These are phyloP conservation scores for Caerostris extrusa DNA, from an alignment of 1,140 invertebrate species.

Conservation along the genomic window DNA sequence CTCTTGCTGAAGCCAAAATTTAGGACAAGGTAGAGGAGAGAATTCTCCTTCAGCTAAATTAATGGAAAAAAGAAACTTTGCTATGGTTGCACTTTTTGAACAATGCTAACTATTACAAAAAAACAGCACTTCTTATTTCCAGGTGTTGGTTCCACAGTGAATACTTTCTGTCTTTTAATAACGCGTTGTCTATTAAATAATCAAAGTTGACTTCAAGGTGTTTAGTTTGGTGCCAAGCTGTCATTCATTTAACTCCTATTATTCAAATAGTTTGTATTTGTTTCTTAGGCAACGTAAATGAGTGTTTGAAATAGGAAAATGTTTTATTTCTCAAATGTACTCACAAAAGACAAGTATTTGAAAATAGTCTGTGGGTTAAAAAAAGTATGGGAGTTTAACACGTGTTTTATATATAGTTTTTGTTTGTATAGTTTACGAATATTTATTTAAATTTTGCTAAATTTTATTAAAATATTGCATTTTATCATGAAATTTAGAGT, in stretches of 20 bases:
- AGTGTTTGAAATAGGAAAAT: too few species aligned
- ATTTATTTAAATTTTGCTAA: too few species aligned
- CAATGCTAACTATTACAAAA: slow-evolving; percentile 35
- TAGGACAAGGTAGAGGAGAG: slow-evolving; percentile 34
- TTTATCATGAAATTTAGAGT: too few species aligned
- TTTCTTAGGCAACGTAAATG: not conserved
- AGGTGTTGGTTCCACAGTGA: slow-evolving; percentile 13
- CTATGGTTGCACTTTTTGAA: slow-evolving; percentile 47
- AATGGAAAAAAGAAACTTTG: slow-evolving; percentile 42
- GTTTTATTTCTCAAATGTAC: too few species aligned
- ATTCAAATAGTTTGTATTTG: not conserved
- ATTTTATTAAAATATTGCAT: too few species aligned
- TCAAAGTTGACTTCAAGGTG: not conserved
- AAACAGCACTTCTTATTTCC: not conserved
- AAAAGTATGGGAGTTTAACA: too few species aligned
- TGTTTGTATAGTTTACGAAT: too few species aligned
- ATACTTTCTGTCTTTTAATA: slow-evolving; percentile 27
- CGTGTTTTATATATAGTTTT: too few species aligned
- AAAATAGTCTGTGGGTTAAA: too few species aligned
- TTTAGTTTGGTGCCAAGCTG: not conserved
- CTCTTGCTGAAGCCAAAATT: slow-evolving; percentile 48
- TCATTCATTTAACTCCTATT: not conserved
- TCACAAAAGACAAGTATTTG: too few species aligned
- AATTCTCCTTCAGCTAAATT: slow-evolving; percentile 59
- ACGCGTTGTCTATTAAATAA: slow-evolving; percentile 15